Evolutionary conservation across 1,140 invertebrate genomes (phyloP), one percentile per base, ranked within the genome.

Genomic region (Lordiphosa collinella): DNA sequence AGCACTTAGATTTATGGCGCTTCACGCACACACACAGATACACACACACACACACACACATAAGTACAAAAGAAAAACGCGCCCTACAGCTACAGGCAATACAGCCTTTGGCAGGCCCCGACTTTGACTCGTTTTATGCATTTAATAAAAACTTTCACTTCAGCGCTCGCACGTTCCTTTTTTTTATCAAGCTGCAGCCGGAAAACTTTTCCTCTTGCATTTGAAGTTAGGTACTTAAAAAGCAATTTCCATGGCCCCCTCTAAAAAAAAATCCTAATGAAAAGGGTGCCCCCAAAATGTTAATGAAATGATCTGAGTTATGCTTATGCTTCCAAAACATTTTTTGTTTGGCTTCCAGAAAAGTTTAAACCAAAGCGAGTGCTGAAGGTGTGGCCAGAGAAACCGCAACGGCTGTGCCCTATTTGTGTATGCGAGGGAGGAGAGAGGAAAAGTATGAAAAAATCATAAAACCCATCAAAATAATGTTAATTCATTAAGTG

Each of bases 401-500:
- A 60, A 53, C 64, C 43, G 43, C 55, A 70, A 49, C 47, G 55
- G 52, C 51, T 31, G 49, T 38, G 18, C 31, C 58, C 59, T 82
- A 46, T 51, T 58, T 32, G 40, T 55, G 72, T 65, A 65, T 53
- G 65, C 34, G 47, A 2, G 25, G 25, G 25, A 29, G 25, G 16
- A 13, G 16, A 13, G 16, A 25, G 7, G 22, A 18, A 32, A 51
- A 59, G 67, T 69, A 80, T 71, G 78, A 84, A 84, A 76, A 71
- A 80, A 78, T 57, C 76, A 80, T 80, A 80, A 84, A 84, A 63
- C 73, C 79, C 78, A 84, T 84, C 79, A 84, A 84, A 84, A 84
- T 78, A 84, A 84, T 84, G 78, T 84, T 84, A 84, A 84, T 84
- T 84, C 78, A 84, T 84, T 84, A 84, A 84, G 78, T 84, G 78